Evolutionary conservation across 2,797 vertebrate genomes (phyloP).

Genomic region (Hirundo rustica): DNA sequence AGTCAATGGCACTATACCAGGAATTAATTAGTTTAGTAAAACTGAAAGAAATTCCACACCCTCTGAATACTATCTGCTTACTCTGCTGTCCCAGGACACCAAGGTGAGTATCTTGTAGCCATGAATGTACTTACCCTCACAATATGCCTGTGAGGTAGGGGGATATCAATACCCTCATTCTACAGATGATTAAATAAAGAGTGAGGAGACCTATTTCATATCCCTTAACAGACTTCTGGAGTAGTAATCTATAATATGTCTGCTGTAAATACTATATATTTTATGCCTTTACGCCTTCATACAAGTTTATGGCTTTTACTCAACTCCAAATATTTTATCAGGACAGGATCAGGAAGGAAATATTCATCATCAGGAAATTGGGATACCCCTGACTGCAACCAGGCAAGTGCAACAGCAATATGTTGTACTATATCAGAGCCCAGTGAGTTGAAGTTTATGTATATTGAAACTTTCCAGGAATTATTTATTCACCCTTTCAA

Average conservation of each 20-base stretch:
- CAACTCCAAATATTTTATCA: background rate
- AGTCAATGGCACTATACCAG: background rate
- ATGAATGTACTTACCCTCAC: background rate
- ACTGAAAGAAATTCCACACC: background rate
- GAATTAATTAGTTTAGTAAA: background rate
- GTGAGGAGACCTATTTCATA: background rate
- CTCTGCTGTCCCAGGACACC: background rate
- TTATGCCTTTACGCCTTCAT: background rate
- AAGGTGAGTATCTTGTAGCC: background rate
- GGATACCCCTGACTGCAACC: fast-evolving
- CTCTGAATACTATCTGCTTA: background rate
- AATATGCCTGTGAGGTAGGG: background rate
- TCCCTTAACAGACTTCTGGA: background rate
- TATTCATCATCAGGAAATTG: background rate
- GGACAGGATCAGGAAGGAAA: background rate
- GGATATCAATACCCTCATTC: background rate
- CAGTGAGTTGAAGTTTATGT: background rate
- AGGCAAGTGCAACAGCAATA: background rate
- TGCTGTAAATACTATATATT: background rate
- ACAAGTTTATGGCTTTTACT: background rate
- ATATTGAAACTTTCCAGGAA: background rate
- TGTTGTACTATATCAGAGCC: background rate
- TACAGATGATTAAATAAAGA: background rate
- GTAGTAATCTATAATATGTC: background rate
- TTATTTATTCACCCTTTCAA: background rate